These are phyloP conservation scores for Drosophila cyrtoloma DNA, from an alignment of 2,888 invertebrate species.

Conservation along the genomic window DNA sequence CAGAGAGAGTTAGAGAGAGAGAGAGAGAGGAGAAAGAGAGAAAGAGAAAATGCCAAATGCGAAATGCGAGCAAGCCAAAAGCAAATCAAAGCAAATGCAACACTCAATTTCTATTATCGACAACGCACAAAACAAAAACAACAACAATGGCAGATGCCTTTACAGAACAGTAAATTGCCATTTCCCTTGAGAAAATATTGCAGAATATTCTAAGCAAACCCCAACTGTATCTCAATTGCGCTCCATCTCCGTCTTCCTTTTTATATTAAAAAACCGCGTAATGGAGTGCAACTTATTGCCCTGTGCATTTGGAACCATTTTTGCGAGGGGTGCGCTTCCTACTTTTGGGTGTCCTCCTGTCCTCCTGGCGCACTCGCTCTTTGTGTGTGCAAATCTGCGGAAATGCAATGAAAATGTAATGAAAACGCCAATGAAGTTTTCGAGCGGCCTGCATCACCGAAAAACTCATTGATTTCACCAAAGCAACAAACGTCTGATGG, in stretches of 20 bases:
- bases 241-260: not conserved
- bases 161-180: conserved; percentile 61
- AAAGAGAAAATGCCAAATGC: conserved; percentile 50
- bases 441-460: conserved; percentile 9
- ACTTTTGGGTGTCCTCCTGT: not conserved
- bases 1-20: conserved; percentile 17
- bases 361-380: conserved; percentile 26
- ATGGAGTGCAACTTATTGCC: conserved; percentile 78
- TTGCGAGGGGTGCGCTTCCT: not conserved
- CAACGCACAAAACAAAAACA: conserved; percentile 41
- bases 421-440: conserved; percentile 52
- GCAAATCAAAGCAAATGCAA: conserved; percentile 81
- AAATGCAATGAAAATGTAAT: conserved; percentile 70
- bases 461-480: conserved; percentile 45
- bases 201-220: conserved; percentile 12
- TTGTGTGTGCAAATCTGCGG: conserved; percentile 64
- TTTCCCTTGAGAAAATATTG: conserved; percentile 48
- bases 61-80: conserved; percentile 46
- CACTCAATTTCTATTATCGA: conserved; percentile 79
- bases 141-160: conserved; percentile 35
- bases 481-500: conserved; percentile 24
- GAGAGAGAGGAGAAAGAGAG: conserved; percentile 15
- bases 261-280: conserved; percentile 73
- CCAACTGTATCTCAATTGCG: not conserved
- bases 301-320: conserved; percentile 51